Evolutionary conservation across 1,140 invertebrate species (phyloP).

Genomic region (Aphaenogaster ashmeadi): DNA sequence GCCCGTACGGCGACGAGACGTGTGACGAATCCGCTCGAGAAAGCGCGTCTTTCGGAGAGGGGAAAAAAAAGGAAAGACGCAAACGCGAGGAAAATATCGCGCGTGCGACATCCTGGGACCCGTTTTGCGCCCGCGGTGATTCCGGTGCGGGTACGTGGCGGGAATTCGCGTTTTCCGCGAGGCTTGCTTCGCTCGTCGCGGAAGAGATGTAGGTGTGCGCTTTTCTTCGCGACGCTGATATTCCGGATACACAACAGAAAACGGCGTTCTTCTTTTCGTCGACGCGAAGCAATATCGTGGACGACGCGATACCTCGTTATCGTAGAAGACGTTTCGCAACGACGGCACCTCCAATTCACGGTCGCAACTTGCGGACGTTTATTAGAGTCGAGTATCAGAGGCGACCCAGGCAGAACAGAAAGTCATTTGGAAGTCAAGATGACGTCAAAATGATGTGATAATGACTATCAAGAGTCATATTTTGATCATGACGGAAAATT

Average conservation of each 20-base stretch:
- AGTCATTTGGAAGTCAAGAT: no score
- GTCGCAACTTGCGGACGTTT: slow-evolving; percentile 9
- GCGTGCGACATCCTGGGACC: neutral
- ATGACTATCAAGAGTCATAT: no score
- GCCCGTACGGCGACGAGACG: slow-evolving; percentile 68
- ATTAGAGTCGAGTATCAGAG: neutral
- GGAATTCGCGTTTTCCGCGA: slow-evolving; percentile 60
- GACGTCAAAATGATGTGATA: no score
- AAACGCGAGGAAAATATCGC: slow-evolving; percentile 60
- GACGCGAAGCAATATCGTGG: slow-evolving; percentile 24
- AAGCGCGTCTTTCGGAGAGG: slow-evolving; percentile 11
- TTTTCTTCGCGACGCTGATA: slow-evolving; percentile 32
- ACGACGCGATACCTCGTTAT: slow-evolving; percentile 14
- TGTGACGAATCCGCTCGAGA: slow-evolving; percentile 68
- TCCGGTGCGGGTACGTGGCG: slow-evolving; percentile 56
- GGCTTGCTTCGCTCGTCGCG: neutral
- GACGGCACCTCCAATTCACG: neutral
- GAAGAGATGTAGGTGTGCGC: neutral
- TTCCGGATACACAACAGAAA: neutral
- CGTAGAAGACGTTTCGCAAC: neutral
- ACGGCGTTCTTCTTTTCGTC: slow-evolving; percentile 10
- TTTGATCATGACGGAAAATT: no score
- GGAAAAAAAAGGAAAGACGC: neutral
- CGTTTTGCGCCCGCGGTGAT: slow-evolving; percentile 51
- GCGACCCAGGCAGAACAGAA: neutral